A percentile compares a stretch with the other conserved stretches of the same genome.
phyloP scores from a whole-genome alignment of 2,888 invertebrate genomes.

The Acronicta leporina region DNA sequence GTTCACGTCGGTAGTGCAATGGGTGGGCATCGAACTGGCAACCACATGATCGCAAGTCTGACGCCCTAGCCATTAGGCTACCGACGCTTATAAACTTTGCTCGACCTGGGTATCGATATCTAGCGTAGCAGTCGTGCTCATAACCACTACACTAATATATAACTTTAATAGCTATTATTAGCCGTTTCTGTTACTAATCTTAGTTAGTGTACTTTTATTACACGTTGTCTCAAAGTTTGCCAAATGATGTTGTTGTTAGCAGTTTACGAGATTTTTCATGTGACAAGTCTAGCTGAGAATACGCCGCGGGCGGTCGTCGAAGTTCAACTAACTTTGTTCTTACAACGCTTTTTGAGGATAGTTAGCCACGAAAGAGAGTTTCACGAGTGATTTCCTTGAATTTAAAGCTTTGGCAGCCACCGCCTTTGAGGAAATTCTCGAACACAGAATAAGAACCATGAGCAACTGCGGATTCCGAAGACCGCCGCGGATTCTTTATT shows the following conservation, averaged over 20 bases:
- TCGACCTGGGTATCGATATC: too few relatives aligned
- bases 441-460: conserved; percentile 15
- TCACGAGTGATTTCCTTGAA: conserved; percentile 74
- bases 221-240: conserved; percentile 27
- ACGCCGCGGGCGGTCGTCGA: conserved; percentile 51
- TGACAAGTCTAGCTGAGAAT: conserved; percentile 52
- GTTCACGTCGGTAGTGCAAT: too few relatives aligned
- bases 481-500: conserved; percentile 43
- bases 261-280: conserved; percentile 46
- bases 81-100: too few relatives aligned
- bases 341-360: conserved; percentile 70
- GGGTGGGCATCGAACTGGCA: too few relatives aligned
- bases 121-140: too few relatives aligned
- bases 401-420: conserved; percentile 62
- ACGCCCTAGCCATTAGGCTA: too few relatives aligned
- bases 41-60: too few relatives aligned
- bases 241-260: conserved; percentile 39
- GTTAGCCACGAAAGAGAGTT: conserved; percentile 73
- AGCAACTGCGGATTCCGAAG: conserved; percentile 25
- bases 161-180: conserved; percentile 2
- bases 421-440: conserved; percentile 26
- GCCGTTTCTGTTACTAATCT: conserved; percentile 15
- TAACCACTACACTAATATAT: too few relatives aligned
- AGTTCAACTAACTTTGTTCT: conserved; percentile 68
- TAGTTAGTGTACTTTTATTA: conserved; percentile 26